phyloP scores from a whole-genome alignment of 1,140 invertebrate genomes.

The Bombus cullumanus region DNA sequence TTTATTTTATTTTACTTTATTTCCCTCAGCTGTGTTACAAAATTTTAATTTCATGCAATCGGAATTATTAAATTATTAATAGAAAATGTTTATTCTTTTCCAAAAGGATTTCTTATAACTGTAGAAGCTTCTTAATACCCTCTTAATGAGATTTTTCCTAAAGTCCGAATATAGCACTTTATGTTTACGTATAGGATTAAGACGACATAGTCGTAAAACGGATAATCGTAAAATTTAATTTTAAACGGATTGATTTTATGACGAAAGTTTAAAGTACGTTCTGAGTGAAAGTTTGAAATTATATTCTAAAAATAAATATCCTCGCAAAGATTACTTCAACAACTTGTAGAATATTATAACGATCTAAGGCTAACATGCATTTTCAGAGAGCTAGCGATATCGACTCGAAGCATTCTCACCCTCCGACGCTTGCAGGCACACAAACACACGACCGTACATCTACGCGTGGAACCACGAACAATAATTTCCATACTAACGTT shows the following conservation, averaged over 20 bases:
- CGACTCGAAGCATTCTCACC: constrained; percentile 39
- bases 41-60: background rate
- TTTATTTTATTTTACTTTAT: too few relatives aligned
- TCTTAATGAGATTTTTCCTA: background rate
- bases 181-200: accelerated
- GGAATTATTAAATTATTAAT: background rate
- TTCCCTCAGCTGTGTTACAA: background rate
- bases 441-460: constrained; percentile 1
- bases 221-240: too few relatives aligned
- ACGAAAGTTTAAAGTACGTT: too few relatives aligned
- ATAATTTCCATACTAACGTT: constrained; percentile 69
- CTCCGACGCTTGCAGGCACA: constrained; percentile 14
- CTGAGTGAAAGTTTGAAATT: too few relatives aligned
- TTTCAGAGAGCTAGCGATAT: constrained; percentile 35
- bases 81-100: background rate
- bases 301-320: background rate
- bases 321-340: background rate
- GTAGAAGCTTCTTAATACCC: background rate
- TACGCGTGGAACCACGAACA: constrained; percentile 44
- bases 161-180: background rate
- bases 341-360: background rate
- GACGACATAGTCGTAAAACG: too few relatives aligned
- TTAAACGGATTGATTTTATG: too few relatives aligned
- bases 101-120: background rate
- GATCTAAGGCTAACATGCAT: background rate